Evolutionary conservation across 2,888 invertebrate genomes (phyloP).

Genomic region (Ormia ochracea): DNA sequence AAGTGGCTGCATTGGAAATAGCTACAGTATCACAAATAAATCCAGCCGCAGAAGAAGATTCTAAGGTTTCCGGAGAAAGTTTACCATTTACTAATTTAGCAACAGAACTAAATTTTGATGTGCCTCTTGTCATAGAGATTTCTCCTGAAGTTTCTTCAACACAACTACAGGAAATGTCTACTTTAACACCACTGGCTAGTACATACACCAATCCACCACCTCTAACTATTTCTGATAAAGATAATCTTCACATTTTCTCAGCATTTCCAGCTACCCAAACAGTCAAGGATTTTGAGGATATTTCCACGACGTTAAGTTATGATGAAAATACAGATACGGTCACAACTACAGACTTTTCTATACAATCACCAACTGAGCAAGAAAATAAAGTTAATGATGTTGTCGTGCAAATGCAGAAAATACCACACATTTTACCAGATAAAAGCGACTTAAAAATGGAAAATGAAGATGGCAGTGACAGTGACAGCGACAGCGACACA

Average conservation of each 20-base stretch:
- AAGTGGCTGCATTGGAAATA: background rate
- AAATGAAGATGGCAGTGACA: conserved; percentile 38
- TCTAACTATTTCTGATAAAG: background rate
- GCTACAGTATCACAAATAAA: background rate
- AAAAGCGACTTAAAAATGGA: conserved; percentile 6
- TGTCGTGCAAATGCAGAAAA: conserved; percentile 4
- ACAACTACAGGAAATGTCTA: background rate
- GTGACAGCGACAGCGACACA: conserved; percentile 28
- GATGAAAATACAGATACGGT: background rate
- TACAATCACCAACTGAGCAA: background rate
- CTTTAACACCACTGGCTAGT: background rate
- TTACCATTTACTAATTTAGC: background rate
- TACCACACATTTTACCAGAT: conserved; percentile 18
- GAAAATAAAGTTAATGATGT: background rate
- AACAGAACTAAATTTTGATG: background rate
- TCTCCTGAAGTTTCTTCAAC: no score
- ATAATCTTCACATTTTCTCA: background rate
- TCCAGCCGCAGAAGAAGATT: background rate
- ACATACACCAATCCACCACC: background rate
- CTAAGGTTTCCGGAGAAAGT: background rate
- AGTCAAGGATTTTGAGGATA: background rate
- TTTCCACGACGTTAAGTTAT: background rate
- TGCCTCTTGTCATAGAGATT: background rate
- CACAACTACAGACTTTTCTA: background rate
- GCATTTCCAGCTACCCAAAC: background rate